Evolutionary conservation across 2,888 invertebrate species (phyloP).

Genomic region (Acanthosepion pharaonis): DNA sequence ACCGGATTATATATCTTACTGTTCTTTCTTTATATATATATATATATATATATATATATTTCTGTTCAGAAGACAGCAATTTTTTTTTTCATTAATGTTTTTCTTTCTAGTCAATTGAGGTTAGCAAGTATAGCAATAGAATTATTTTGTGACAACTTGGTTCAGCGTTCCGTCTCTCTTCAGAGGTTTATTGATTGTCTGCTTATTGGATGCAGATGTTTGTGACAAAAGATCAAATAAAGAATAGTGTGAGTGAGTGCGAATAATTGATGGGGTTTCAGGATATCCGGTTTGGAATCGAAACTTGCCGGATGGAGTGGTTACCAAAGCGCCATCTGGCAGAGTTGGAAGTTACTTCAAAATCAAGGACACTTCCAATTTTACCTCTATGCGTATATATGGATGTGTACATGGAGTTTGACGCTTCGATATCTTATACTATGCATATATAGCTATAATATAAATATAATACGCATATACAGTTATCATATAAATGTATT

Average conservation of each 20-base stretch:
- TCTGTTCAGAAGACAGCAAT: too few relatives aligned
- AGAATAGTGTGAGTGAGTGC: neutral
- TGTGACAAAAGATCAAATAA: neutral
- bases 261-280: neutral
- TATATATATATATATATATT: neutral
- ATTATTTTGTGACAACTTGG: neutral
- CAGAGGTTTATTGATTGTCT: neutral
- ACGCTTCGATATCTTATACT: too few relatives aligned
- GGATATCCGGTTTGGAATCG: slow-evolving; percentile 20
- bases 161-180: neutral
- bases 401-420: neutral
- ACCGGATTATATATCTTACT: too few relatives aligned
- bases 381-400: neutral
- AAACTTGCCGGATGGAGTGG: neutral
- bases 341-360: neutral
- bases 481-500: too few relatives aligned
- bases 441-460: too few relatives aligned
- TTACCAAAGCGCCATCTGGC: neutral
- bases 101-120: too few relatives aligned
- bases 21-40: neutral
- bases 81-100: too few relatives aligned
- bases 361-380: neutral
- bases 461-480: too few relatives aligned
- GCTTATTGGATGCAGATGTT: neutral
- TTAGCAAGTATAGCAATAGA: neutral